Conservation (phyloP, 2,888 invertebrate genomes). For the Hirtodrosophila duncani region DNA sequence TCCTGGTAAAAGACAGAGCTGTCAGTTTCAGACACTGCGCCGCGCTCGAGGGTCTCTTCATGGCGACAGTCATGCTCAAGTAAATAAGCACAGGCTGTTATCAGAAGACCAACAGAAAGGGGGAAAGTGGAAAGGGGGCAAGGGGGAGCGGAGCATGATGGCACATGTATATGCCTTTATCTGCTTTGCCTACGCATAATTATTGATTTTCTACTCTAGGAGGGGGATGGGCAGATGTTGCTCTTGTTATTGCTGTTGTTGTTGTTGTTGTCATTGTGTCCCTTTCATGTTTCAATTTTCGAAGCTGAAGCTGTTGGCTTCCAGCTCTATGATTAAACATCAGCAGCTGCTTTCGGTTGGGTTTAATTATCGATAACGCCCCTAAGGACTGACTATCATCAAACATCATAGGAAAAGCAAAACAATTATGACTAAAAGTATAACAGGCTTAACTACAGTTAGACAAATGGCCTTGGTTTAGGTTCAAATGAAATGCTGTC, state of each 20-base stretch:
- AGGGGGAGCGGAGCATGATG: conserved; percentile 11
- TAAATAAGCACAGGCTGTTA: conserved; percentile 47
- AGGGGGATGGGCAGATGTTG: conserved; percentile 1
- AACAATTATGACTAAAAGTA: not conserved
- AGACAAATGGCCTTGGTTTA: no score
- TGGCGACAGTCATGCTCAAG: conserved; percentile 19
- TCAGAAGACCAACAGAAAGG: conserved; percentile 34
- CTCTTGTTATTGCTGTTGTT: conserved; percentile 10
- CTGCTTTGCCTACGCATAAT: conserved; percentile 40
- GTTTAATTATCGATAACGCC: conserved; percentile 58
- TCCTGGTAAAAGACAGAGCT: conserved; percentile 31
- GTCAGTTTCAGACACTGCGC: no score
- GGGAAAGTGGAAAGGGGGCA: conserved; percentile 2
- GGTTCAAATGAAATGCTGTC: no score
- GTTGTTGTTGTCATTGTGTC: conserved; percentile 18
- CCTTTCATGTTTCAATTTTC: conserved; percentile 53
- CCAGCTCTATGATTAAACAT: conserved; percentile 37
- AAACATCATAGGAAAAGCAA: not conserved
- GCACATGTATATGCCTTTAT: conserved; percentile 35
- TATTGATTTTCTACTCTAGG: conserved; percentile 48
- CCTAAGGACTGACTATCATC: conserved; percentile 21
- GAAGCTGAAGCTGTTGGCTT: no score
- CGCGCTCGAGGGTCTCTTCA: no score
- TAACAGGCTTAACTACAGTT: no score
- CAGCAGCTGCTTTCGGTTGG: conserved; percentile 34